These are phyloP conservation scores for Eristalis pertinax DNA, from an alignment of 2,888 invertebrate genomes.

Conservation along the genomic window DNA sequence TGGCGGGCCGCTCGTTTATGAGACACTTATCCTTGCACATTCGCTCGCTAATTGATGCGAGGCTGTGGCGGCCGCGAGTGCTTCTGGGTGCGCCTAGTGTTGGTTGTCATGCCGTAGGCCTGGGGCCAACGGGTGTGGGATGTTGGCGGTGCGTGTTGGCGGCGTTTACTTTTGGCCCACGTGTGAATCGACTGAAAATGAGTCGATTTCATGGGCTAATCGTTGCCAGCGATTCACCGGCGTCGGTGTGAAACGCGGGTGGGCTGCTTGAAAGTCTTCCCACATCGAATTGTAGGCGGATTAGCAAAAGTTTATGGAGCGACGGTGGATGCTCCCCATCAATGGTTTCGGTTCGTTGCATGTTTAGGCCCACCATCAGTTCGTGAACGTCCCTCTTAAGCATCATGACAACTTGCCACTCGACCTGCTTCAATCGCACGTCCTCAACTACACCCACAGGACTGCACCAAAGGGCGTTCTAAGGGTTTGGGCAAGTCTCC, in stretches of 20 bases:
- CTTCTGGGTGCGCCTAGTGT: not conserved
- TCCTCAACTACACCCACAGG: too few relatives aligned
- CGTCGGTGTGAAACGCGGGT: not conserved
- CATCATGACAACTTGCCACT: too few relatives aligned
- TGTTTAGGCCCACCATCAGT: too few relatives aligned
- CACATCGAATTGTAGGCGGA: not conserved
- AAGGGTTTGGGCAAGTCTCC: too few relatives aligned
- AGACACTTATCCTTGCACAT: not conserved
- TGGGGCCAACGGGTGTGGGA: not conserved
- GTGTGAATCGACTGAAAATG: not conserved
- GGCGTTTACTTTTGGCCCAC: not conserved
- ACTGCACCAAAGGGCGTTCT: too few relatives aligned
- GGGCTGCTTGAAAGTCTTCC: not conserved
- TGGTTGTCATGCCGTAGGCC: too few relatives aligned
- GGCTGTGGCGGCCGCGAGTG: not conserved
- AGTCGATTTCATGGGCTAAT: not conserved
- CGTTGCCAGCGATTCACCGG: not conserved
- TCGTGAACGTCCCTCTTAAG: too few relatives aligned
- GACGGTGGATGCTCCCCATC: too few relatives aligned
- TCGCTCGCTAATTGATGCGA: not conserved
- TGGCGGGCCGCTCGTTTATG: not conserved
- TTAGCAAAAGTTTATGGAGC: not conserved
- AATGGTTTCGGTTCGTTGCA: too few relatives aligned
- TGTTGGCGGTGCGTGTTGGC: not conserved
- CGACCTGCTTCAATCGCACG: too few relatives aligned